Percentiles rank a stretch among this genome's conserved stretches.
These are phyloP conservation scores for Semotilus atromaculatus DNA, from an alignment of 2,797 vertebrate species.

Conservation along the genomic window DNA sequence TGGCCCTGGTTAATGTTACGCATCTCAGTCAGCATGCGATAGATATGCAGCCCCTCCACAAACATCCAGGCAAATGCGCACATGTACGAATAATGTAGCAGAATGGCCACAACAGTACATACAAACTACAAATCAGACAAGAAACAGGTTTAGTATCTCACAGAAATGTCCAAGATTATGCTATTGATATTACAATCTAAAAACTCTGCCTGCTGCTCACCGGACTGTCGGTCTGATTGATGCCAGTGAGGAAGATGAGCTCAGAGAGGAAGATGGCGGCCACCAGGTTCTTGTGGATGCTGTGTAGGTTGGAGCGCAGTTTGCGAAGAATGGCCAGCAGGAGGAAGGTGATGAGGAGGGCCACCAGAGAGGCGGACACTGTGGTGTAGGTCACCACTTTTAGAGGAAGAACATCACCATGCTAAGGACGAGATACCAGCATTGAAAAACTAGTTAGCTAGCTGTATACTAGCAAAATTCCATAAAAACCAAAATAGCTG, in stretches of 20 bases:
- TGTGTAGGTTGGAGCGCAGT: slow-evolving; percentile 84
- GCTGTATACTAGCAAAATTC: neutral
- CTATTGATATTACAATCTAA: neutral
- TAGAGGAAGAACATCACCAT: slow-evolving; percentile 87
- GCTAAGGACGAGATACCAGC: slow-evolving; percentile 68
- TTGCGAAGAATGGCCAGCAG: slow-evolving; percentile 79
- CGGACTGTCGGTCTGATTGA: slow-evolving; percentile 85
- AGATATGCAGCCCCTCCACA: slow-evolving; percentile 86
- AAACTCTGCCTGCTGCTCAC: slow-evolving; percentile 69
- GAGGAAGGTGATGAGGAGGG: slow-evolving; percentile 83
- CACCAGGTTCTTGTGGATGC: slow-evolving; percentile 84
- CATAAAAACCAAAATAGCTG: neutral
- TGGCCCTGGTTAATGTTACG: slow-evolving; percentile 87
- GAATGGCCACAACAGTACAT: slow-evolving; percentile 84
- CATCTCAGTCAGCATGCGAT: slow-evolving; percentile 87
- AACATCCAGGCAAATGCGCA: slow-evolving; percentile 88
- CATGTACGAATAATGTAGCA: slow-evolving; percentile 86
- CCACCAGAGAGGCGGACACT: slow-evolving; percentile 79
- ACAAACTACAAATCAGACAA: slow-evolving; percentile 75
- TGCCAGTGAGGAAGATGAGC: slow-evolving; percentile 85
- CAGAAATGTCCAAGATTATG: neutral
- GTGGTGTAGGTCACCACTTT: slow-evolving; percentile 84
- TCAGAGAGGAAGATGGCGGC: slow-evolving; percentile 84
- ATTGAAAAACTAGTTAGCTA: neutral
- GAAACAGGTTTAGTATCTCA: slow-evolving; percentile 6